These are phyloP conservation scores for Resseliella maxima DNA, from an alignment of 2,888 invertebrate genomes.

Conservation along the genomic window DNA sequence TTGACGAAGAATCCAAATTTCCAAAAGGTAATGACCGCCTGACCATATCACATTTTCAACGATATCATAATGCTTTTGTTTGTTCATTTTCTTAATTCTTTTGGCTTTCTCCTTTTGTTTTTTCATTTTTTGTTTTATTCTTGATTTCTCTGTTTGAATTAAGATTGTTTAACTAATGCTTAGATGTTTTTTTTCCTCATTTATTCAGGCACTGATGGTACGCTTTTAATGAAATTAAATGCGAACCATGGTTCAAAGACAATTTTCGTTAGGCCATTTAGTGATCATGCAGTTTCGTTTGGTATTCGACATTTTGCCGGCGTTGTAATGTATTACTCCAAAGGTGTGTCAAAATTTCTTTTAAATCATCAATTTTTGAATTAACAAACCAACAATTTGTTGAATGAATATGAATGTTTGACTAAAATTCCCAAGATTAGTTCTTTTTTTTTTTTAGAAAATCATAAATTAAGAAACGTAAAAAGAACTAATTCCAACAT, in stretches of 20 bases:
- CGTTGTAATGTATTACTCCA: slow-evolving; percentile 85
- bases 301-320: slow-evolving; percentile 95
- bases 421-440: neutral
- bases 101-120: neutral
- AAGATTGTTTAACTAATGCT: slow-evolving; percentile 58
- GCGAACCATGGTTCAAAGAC: slow-evolving; percentile 80
- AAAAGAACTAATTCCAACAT: no score
- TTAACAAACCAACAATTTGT: slow-evolving; percentile 32
- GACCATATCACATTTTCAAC: no score
- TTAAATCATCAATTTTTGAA: no score
- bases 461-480: no score
- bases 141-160: neutral
- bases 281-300: slow-evolving; percentile 83
- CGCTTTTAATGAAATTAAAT: slow-evolving; percentile 87
- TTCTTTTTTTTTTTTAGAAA: no score
- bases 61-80: neutral
- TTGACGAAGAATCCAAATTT: slow-evolving; percentile 93
- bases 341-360: slow-evolving; percentile 70
- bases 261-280: slow-evolving; percentile 88
- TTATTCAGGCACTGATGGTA: slow-evolving; percentile 80
- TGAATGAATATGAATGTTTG: neutral
- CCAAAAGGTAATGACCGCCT: slow-evolving; percentile 70
- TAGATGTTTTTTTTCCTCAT: slow-evolving; percentile 63
- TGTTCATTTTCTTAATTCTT: neutral
- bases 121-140: neutral